Evolutionary conservation across 1,140 invertebrate species (phyloP).

Genomic region (Achroia grisella): DNA sequence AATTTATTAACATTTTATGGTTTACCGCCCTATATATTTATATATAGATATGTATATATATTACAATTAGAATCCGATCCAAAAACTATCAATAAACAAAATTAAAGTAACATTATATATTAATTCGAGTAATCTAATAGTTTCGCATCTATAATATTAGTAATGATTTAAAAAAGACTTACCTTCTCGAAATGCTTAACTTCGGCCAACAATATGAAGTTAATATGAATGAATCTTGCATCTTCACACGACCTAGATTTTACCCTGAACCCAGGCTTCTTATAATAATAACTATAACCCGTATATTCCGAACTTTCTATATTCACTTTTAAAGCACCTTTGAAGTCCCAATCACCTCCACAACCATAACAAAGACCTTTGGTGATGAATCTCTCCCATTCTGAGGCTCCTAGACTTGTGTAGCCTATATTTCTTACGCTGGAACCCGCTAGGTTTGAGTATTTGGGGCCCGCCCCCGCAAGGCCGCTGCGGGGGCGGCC

Average conservation of each 20-base stretch:
- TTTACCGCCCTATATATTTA: no score
- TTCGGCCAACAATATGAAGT: constrained; percentile 75
- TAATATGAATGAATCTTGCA: constrained; percentile 78
- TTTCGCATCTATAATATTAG: no score
- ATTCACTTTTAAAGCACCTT: constrained; percentile 57
- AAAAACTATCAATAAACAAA: no score
- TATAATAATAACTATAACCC: constrained; percentile 60
- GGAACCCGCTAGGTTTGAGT: constrained; percentile 6
- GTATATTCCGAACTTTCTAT: constrained; percentile 64
- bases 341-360: constrained; percentile 60
- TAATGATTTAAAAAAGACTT: constrained; percentile 23
- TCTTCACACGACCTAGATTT: constrained; percentile 73
- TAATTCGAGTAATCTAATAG: no score
- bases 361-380: constrained; percentile 56
- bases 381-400: constrained; percentile 51
- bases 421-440: constrained; percentile 1
- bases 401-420: background rate
- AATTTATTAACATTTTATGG: no score
- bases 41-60: no score
- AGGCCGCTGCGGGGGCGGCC: constrained; percentile 46
- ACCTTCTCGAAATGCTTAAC: constrained; percentile 79
- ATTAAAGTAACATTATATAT: no score
- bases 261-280: constrained; percentile 49
- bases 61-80: no score
- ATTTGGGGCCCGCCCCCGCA: constrained; percentile 33